phyloP scores from a whole-genome alignment of 2,113 vertebrate genomes.

The Rhegmatorhina hoffmannsi region DNA sequence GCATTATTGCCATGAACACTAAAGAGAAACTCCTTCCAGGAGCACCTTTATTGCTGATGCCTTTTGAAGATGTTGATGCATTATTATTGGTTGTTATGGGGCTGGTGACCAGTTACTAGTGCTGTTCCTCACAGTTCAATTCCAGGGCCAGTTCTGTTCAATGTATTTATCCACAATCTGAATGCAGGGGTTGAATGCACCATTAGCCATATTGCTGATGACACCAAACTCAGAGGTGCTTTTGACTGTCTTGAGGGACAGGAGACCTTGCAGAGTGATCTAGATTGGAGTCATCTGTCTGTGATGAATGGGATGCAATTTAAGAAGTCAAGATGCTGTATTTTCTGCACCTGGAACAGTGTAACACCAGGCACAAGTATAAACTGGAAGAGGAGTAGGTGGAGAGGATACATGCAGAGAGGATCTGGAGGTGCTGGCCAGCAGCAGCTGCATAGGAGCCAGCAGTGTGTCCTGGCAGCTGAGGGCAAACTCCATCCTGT shows the following conservation, averaged over 20 bases:
- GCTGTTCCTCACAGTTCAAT: neutral
- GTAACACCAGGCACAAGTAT: neutral
- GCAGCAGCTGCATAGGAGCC: neutral
- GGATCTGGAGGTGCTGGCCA: neutral
- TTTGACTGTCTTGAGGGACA: neutral
- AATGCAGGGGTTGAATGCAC: neutral
- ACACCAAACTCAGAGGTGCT: neutral
- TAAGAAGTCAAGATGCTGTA: neutral
- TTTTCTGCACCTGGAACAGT: neutral
- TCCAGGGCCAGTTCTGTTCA: neutral
- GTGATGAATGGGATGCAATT: neutral
- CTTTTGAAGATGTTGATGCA: neutral
- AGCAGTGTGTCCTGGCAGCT: neutral
- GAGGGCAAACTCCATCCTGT: neutral
- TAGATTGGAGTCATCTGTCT: neutral
- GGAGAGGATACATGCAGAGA: neutral
- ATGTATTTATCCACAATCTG: neutral
- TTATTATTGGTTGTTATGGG: neutral
- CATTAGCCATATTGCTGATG: neutral
- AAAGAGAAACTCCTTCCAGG: neutral
- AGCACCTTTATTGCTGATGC: fast-evolving
- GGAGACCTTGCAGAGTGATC: neutral
- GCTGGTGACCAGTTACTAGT: fast-evolving
- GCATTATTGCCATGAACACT: neutral
- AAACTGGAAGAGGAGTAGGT: neutral